phyloP scores from a whole-genome alignment of 2,113 vertebrate species.

The Etheostoma spectabile region DNA sequence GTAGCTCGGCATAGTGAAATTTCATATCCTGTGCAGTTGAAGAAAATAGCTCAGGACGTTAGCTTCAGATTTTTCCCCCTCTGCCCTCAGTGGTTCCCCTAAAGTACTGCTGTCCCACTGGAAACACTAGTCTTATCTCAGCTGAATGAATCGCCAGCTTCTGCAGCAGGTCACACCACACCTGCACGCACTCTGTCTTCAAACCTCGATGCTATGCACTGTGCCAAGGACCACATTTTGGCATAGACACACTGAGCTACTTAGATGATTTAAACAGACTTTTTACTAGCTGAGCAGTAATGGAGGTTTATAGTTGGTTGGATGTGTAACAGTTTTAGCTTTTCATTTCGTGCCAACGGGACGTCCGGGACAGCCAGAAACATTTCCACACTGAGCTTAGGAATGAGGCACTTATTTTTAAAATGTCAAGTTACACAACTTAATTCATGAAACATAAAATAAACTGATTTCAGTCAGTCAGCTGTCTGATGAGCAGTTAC shows the following conservation, averaged over 20 bases:
- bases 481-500: constrained; percentile 18
- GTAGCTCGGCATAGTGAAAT: constrained; percentile 42
- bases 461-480: constrained; percentile 21
- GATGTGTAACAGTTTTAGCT: constrained; percentile 16
- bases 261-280: constrained; percentile 34
- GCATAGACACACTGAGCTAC: constrained; percentile 27
- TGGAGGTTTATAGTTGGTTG: constrained; percentile 21
- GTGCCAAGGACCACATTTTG: constrained; percentile 34
- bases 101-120: constrained; percentile 64
- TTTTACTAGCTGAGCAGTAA: constrained; percentile 22
- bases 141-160: constrained; percentile 57
- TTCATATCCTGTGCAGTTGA: constrained; percentile 50
- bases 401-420: constrained; percentile 31
- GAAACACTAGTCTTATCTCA: constrained; percentile 63
- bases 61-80: constrained; percentile 41
- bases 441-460: constrained; percentile 31
- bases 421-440: constrained; percentile 21
- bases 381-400: constrained; percentile 18
- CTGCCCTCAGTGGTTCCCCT: constrained; percentile 39
- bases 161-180: constrained; percentile 56
- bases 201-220: constrained; percentile 23
- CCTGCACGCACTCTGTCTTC: constrained; percentile 41
- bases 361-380: neutral
- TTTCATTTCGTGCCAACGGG: constrained; percentile 21
- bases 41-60: constrained; percentile 52